Conservation (phyloP, 2,888 invertebrate species). For the Branchellion lobata region DNA sequence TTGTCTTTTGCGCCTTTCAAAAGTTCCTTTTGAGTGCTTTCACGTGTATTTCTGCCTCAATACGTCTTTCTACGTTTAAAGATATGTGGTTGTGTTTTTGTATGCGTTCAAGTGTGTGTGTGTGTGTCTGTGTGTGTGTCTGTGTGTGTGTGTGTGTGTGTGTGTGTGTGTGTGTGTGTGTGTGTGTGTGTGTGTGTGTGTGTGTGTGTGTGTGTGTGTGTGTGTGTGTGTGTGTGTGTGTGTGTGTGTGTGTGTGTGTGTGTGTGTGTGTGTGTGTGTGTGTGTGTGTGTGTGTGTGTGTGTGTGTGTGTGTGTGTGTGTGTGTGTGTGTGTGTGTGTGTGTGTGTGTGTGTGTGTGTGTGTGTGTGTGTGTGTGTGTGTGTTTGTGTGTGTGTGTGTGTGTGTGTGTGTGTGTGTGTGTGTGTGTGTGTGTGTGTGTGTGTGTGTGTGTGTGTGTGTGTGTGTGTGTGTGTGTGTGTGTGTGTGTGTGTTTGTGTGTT, state of each 20-base stretch:
- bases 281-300: conserved; percentile 23
- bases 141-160: conserved; percentile 29
- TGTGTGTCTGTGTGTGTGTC: background rate
- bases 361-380: background rate
- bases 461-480: conserved; percentile 8
- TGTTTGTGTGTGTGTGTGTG: too few relatives aligned
- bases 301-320: too few relatives aligned
- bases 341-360: too few relatives aligned
- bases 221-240: conserved; percentile 17
- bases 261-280: conserved; percentile 30
- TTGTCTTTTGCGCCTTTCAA: too few relatives aligned
- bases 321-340: too few relatives aligned
- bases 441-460: conserved; percentile 20
- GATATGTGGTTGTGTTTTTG: too few relatives aligned
- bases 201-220: conserved; percentile 21
- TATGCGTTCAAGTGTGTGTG: background rate
- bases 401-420: conserved; percentile 10
- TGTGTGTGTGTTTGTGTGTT: conserved; percentile 13
- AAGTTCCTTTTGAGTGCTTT: too few relatives aligned
- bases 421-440: conserved; percentile 18
- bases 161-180: conserved; percentile 13
- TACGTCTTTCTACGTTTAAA: too few relatives aligned
- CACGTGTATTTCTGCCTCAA: too few relatives aligned
- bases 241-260: conserved; percentile 1
- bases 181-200: conserved; percentile 4